These are phyloP conservation scores for Parauchenoglanis ngamensis DNA, from an alignment of 2,797 vertebrate species.

Conservation along the genomic window DNA sequence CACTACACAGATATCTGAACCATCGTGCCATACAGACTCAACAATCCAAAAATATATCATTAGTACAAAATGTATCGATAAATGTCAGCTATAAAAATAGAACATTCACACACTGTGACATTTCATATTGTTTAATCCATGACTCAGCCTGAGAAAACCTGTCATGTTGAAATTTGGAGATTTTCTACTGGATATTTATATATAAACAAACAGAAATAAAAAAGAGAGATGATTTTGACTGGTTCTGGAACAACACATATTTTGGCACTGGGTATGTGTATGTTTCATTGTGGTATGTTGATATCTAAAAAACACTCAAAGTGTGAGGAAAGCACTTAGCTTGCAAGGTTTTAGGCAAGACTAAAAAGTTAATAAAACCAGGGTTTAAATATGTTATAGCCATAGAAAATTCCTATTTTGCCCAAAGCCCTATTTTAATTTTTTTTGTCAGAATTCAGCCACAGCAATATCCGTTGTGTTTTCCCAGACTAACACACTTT, in stretches of 20 bases:
- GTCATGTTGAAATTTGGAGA: neutral
- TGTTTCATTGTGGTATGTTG: too few relatives aligned
- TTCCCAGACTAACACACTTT: neutral
- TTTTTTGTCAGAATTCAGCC: neutral
- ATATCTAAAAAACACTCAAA: neutral
- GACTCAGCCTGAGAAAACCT: neutral
- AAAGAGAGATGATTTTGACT: neutral
- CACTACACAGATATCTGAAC: slow-evolving; percentile 44
- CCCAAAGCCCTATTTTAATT: neutral
- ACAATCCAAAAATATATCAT: neutral
- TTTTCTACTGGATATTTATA: neutral
- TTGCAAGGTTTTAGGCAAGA: neutral
- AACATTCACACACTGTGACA: neutral
- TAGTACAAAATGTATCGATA: neutral
- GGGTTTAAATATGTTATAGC: neutral
- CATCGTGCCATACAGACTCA: neutral
- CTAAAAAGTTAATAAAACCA: neutral
- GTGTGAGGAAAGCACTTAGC: neutral
- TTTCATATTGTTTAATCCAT: neutral
- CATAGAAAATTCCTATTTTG: neutral
- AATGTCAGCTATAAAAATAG: neutral
- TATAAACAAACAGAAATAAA: neutral
- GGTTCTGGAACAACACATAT: neutral
- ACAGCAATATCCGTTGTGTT: neutral
- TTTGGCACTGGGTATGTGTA: neutral